Base-by-base conservation (phyloP, 2,888 invertebrate genomes). In the Tenthredo distinguenda region DNA sequence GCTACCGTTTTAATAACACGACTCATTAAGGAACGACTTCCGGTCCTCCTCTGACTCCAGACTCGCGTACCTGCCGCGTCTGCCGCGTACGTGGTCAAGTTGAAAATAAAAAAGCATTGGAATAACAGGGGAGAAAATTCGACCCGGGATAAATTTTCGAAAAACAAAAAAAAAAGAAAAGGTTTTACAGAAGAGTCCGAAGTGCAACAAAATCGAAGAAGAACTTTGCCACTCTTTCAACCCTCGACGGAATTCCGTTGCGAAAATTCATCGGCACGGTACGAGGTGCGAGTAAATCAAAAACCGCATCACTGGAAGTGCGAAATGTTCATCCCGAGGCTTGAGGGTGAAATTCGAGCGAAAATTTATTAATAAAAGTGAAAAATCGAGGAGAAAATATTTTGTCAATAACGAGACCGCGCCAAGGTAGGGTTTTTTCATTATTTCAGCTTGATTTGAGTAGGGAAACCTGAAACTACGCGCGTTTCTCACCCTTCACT, bases 1-100 rank as follows among this genome's bases (percentile, higher is more conserved):
- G 18, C 50, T 84, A 37, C 83, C 84, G 58, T 40, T 85, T 85
- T 85, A 85, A 85, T 85, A 85, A 76, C 84, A 83, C 71, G 74
- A 40, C 85, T 76, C 85, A 76, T 85, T 85, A 85, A 84, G 85
- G 47, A 50, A 82, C 34, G 72, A 83, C 85, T 65, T 83, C 83
- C 83, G 83, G 62, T 40, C 12, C 50, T 50, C 37, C 18, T 76
- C 31, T 18, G 12, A 50, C 68, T 26, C 12, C 21, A 18, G 18
- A 50, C 72, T 76, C 55, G 18, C 55, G 18, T 55, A 26, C 10
- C 34, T 18, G 71, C 37, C 12, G n/a, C 34, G 34, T 71, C 71
- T 71, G n/a, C 71, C 71, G 5, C 34, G 37, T 71, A 37, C 37
- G 62, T 62, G 62, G 62, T 62, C 71, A 71, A 71, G 71, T 71